phyloP scores from a whole-genome alignment of 1,140 invertebrate species.

The Ostrea denselamellosa region DNA sequence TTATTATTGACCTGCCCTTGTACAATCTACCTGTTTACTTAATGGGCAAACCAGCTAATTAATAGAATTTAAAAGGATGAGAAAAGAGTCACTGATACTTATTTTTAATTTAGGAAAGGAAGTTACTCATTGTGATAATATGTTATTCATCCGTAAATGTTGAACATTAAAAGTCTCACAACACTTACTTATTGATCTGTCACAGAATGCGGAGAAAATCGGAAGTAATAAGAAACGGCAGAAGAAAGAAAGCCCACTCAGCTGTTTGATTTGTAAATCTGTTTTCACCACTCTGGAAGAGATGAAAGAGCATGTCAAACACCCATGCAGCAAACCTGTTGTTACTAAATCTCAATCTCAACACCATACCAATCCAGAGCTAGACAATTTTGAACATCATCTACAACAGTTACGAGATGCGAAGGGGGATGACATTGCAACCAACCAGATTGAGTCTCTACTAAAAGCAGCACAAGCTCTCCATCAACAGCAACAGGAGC shows the following conservation, averaged over 20 bases:
- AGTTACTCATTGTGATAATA: too few species aligned
- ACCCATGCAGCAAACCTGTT: conserved; percentile 63
- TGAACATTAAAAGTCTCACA: too few species aligned
- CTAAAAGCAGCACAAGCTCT: conserved; percentile 54
- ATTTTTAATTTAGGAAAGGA: too few species aligned
- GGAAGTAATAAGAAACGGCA: neutral
- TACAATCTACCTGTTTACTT: too few species aligned
- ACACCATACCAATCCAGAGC: conserved; percentile 1
- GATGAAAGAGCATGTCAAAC: conserved; percentile 69
- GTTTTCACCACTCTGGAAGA: conserved; percentile 66
- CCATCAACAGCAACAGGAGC: conserved; percentile 52
- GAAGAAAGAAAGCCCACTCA: conserved; percentile 48
- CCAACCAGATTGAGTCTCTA: conserved; percentile 54
- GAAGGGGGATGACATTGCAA: conserved; percentile 38
- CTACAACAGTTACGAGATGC: conserved; percentile 13
- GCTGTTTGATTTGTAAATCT: conserved; percentile 68
- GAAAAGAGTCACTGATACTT: too few species aligned
- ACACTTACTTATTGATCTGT: neutral
- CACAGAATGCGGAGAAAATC: neutral
- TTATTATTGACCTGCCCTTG: too few species aligned
- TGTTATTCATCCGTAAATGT: too few species aligned
- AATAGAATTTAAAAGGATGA: too few species aligned
- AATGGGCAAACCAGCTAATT: too few species aligned
- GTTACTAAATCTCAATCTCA: conserved; percentile 3
- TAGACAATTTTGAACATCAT: conserved; percentile 3